Conservation (phyloP, 1,140 invertebrate species). For the Platyura marginata region DNA sequence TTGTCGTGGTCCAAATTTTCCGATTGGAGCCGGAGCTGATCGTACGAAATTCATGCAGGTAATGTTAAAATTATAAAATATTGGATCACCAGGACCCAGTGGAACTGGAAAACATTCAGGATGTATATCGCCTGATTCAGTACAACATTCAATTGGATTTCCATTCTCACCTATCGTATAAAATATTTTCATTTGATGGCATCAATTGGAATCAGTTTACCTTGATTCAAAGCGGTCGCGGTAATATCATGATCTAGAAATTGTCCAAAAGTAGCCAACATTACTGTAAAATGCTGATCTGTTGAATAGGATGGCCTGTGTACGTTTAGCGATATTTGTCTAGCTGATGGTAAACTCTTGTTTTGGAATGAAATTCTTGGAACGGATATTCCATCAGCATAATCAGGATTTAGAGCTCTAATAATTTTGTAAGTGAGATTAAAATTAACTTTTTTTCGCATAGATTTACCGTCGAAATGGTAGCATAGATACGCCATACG, state of each 20-base stretch:
- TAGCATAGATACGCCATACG: constrained; percentile 52
- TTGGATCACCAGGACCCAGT: constrained; percentile 44
- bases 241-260: constrained; percentile 93
- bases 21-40: constrained; percentile 71
- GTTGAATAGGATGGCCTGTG: constrained; percentile 48
- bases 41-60: constrained; percentile 71
- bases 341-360: constrained; percentile 41
- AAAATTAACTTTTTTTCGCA: neutral
- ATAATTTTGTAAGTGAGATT: neutral
- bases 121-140: constrained; percentile 28
- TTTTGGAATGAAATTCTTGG: constrained; percentile 39
- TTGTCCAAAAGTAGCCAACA: constrained; percentile 83
- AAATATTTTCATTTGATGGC: constrained; percentile 1
- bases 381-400: constrained; percentile 57
- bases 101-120: constrained; percentile 68
- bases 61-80: constrained; percentile 39
- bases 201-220: constrained; percentile 11
- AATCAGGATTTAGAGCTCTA: constrained; percentile 38
- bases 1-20: constrained; percentile 61
- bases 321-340: constrained; percentile 50
- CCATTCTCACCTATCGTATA: constrained; percentile 11
- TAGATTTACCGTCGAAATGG: constrained; percentile 51
- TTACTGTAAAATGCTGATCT: constrained; percentile 56
- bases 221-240: constrained; percentile 55
- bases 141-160: constrained; percentile 21